Evolutionary conservation across 2,113 vertebrate genomes (phyloP), one percentile per base, ranked within the genome.

Genomic region (Zapus hudsonius): DNA sequence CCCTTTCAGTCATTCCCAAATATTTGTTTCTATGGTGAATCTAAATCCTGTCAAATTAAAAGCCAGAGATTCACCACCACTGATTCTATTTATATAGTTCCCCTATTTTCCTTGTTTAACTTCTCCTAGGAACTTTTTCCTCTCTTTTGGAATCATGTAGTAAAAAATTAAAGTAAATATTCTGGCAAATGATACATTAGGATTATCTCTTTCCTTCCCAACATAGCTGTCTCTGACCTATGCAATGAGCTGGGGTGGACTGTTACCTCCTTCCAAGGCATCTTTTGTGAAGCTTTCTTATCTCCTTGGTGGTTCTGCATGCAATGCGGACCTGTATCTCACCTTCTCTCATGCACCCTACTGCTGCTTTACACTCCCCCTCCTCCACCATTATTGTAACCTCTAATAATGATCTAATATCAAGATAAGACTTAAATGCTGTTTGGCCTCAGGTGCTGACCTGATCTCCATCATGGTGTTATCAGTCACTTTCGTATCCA

Each of bases 141-240:
- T 44, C 16, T 55, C 85, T 86, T 87, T 95, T 36, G 8, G 84
- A 92, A 87, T 22, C 66, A 64, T 29, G 63, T 59, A 86, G 3
- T 20, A 86, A 90, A 87, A 57, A 47, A 79, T 57, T 33, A 75
- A 90, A 82, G 66, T 92, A 31, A 38, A 23, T 47, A 84, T 92
- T 92, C 27, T 89, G 72, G 44, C 36, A 78, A 84, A 84, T 13
- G 20, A 20, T 92, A 44, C 70, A 84, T 76, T 76, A 40, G 20
- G 72, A 72, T 78, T 95, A 89, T 52, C 13, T 57, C 33, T 87
- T 17, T 91, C 33, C 59, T n/a, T 8, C 4, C 42, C 44, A 44
- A 4, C 9, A 8, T 52, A 7, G 33, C 59, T 91, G 20, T 17
- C 36, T 87, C 55, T 80, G 72, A n/a, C 5, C 2, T 83, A 2